A percentile compares a stretch with the other conserved stretches of the same genome.
Evolutionary conservation across 2,797 vertebrate genomes (phyloP).

Genomic region (Eulemur coronatus): DNA sequence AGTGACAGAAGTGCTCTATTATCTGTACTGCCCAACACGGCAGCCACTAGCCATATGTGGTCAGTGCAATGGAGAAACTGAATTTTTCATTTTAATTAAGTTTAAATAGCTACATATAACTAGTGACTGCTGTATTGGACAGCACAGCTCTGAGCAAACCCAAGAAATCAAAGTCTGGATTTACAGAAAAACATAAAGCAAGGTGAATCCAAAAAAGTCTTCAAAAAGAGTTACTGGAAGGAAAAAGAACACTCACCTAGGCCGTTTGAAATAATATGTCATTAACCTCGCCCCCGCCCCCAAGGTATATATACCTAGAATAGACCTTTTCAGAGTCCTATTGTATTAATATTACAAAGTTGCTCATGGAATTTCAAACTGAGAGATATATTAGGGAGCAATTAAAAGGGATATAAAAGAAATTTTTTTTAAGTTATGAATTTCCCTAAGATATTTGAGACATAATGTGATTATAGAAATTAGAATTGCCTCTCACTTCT

Average conservation of each 20-base stretch:
- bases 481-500: background rate
- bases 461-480: background rate
- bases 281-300: background rate
- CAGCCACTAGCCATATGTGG: too few relatives aligned
- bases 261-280: background rate
- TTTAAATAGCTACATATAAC: background rate
- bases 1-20: rapidly evolving
- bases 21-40: background rate
- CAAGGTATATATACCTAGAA: background rate
- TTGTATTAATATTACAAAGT: background rate
- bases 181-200: background rate
- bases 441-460: background rate
- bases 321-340: background rate
- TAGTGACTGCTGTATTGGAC: background rate
- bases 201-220: background rate
- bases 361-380: background rate
- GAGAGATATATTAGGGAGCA: background rate
- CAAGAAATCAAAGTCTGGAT: background rate
- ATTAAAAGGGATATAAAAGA: background rate
- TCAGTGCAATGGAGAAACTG: background rate
- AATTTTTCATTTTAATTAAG: background rate
- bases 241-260: background rate
- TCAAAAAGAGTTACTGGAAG: background rate
- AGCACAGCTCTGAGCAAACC: background rate
- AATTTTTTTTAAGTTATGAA: background rate